phyloP scores from a whole-genome alignment of 92 coral and sea anemone species.

The Galaxea fascicularis region DNA sequence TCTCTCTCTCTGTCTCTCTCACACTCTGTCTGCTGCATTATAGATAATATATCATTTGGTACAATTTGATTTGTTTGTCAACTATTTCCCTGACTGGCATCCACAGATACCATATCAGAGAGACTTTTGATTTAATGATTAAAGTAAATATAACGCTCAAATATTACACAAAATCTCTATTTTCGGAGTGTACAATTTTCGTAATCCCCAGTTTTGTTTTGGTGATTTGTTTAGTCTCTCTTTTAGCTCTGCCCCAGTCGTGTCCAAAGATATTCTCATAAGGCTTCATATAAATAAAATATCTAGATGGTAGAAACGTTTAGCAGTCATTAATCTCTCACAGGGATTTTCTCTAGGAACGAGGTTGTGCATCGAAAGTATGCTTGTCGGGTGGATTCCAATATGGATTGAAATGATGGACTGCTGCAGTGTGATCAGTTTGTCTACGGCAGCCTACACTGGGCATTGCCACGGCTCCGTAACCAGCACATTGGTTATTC shows the following conservation, averaged over 20 bases:
- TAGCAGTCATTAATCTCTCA: conserved; percentile 41
- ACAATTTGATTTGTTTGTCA: conserved; percentile 71
- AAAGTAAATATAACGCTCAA: conserved; percentile 83
- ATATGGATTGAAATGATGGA: conserved; percentile 89
- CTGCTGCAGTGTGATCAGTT: conserved; percentile 86
- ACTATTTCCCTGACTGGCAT: conserved; percentile 34
- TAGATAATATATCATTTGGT: conserved; percentile 76
- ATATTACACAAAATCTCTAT: conserved; percentile 66
- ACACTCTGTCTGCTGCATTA: conserved; percentile 30
- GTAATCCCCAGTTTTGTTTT: conserved; percentile 27
- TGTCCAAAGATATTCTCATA: conserved; percentile 49
- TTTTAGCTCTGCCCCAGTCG: conserved; percentile 30
- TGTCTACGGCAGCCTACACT: conserved; percentile 95
- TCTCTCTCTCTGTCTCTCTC: not conserved
- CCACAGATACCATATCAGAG: conserved; percentile 44
- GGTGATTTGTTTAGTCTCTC: conserved; percentile 26
- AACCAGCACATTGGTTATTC: conserved; percentile 91
- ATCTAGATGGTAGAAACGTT: conserved; percentile 53
- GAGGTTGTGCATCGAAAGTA: conserved; percentile 83
- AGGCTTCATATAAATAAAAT: conserved; percentile 78
- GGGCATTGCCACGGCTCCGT: conserved; percentile 90
- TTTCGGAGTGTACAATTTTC: conserved; percentile 52
- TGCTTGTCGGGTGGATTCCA: conserved; percentile 95
- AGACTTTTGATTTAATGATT: conserved; percentile 64
- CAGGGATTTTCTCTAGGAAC: conserved; percentile 74